Evolutionary conservation across 2,888 invertebrate genomes (phyloP).

Genomic region (Serripes groenlandicus): DNA sequence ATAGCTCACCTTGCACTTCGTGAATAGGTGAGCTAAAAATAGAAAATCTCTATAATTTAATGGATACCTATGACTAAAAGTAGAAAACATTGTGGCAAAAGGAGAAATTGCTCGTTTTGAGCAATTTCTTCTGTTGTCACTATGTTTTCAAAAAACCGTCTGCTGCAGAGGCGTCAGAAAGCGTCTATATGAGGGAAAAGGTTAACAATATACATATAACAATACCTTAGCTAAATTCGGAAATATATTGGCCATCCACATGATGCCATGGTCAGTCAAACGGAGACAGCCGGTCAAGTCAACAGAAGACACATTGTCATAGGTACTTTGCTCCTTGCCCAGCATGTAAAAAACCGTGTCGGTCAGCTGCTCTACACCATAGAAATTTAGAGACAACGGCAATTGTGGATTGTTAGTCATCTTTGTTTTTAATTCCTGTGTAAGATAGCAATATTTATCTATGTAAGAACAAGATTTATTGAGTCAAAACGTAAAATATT

Average conservation of each 20-base stretch:
- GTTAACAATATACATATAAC: background rate
- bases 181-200: background rate
- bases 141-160: background rate
- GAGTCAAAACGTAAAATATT: too few species aligned
- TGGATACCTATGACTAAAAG: background rate
- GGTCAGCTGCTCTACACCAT: slow-evolving; percentile 61
- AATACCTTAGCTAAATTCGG: slow-evolving; percentile 59
- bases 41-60: too few species aligned
- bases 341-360: slow-evolving; percentile 62
- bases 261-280: slow-evolving; percentile 61
- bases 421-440: slow-evolving; percentile 25
- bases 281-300: slow-evolving; percentile 66
- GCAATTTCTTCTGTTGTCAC: background rate
- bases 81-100: background rate
- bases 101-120: background rate
- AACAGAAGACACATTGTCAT: slow-evolving; percentile 41
- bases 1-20: too few species aligned
- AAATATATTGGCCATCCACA: slow-evolving; percentile 59
- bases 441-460: too few species aligned
- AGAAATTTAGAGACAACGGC: slow-evolving; percentile 15
- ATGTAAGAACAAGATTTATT: too few species aligned
- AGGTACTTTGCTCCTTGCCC: slow-evolving; percentile 18
- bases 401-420: background rate
- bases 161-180: background rate
- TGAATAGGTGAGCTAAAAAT: too few species aligned